These are phyloP conservation scores for Drosophila bifasciata DNA, from an alignment of 1,140 invertebrate species.

Conservation along the genomic window DNA sequence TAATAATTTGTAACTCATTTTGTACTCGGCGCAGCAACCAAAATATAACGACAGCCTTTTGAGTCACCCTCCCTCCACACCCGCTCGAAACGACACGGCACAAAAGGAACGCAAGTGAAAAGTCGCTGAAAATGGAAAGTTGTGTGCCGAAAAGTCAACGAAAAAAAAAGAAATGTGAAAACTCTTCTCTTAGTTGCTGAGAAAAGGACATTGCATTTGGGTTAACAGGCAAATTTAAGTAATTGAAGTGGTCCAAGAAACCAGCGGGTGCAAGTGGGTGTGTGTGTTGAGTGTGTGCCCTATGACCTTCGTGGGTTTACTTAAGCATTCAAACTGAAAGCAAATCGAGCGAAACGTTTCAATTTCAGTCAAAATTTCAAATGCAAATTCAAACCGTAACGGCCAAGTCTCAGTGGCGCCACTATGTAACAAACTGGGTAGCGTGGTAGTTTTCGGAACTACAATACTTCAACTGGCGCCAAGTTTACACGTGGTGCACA, in stretches of 20 bases:
- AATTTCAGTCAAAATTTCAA: too few relatives aligned
- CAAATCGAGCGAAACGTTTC: too few relatives aligned
- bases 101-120: slow-evolving; percentile 68
- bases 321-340: too few relatives aligned
- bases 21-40: slow-evolving; percentile 58
- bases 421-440: too few relatives aligned
- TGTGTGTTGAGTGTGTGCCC: neutral
- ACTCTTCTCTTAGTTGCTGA: slow-evolving; percentile 49
- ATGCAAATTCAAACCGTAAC: too few relatives aligned
- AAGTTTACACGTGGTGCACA: too few relatives aligned
- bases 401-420: too few relatives aligned
- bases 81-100: slow-evolving; percentile 34
- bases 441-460: too few relatives aligned
- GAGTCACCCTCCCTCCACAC: too few relatives aligned
- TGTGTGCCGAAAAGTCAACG: slow-evolving; percentile 61
- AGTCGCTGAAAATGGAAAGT: slow-evolving; percentile 68
- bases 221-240: slow-evolving; percentile 73
- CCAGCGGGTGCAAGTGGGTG: slow-evolving; percentile 1
- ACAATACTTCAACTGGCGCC: too few relatives aligned
- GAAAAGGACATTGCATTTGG: slow-evolving; percentile 64
- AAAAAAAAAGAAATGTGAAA: slow-evolving; percentile 31
- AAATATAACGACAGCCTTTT: slow-evolving; percentile 64
- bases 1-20: slow-evolving; percentile 81
- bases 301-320: too few relatives aligned
- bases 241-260: slow-evolving; percentile 54